Base-by-base conservation (phyloP, 2,113 vertebrate genomes). In the Gyps fulvus region DNA sequence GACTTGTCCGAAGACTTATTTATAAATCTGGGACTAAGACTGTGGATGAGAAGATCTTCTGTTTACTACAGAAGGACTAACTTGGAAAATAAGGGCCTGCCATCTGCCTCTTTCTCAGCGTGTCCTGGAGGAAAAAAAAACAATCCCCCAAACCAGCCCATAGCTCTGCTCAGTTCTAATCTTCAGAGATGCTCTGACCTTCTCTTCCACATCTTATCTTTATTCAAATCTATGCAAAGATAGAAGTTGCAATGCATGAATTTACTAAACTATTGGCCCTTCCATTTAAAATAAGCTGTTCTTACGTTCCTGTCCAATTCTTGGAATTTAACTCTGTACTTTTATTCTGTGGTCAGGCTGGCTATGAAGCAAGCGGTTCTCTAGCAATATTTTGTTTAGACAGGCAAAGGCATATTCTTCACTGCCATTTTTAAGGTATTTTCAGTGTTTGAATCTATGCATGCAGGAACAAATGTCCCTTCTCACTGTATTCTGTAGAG, bases 361-460 rank as follows among this genome's bases (percentile, higher is more conserved):
- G 32, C 83, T 63, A 83, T 38, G 83, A 94, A 97, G 54, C 61
- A 90, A 92, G 55, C 61, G 55, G 63, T 94, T 96, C 87, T 96
- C 87, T 82, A 83, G 92, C 88, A 96, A 77, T 91, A 26, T 78
- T 96, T 96, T 95, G 80, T 97, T 97, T 93, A 88, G 94, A 76
- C 45, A 88, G 76, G 66, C 36, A 77, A 89, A 97, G 89, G 70
- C 23, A 42, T 84, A 81, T 84, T 94, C 89, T 95, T 94, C 83
- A 8, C 61, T 84, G 22, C 54, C 32, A 67, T 43, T 59, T 92
- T 42, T 62, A 80, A 95, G 42, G 36, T 49, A 50, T 77, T 90
- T 80, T 95, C 34, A 70, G 34, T 47, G 40, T 55, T 83, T 61
- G 18, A 83, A 65, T 82, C 58, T 52, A 3, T 70, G n/a, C 25